These are phyloP conservation scores for Plumapathes pennacea DNA, from an alignment of 92 coral and sea anemone species.

Conservation along the genomic window DNA sequence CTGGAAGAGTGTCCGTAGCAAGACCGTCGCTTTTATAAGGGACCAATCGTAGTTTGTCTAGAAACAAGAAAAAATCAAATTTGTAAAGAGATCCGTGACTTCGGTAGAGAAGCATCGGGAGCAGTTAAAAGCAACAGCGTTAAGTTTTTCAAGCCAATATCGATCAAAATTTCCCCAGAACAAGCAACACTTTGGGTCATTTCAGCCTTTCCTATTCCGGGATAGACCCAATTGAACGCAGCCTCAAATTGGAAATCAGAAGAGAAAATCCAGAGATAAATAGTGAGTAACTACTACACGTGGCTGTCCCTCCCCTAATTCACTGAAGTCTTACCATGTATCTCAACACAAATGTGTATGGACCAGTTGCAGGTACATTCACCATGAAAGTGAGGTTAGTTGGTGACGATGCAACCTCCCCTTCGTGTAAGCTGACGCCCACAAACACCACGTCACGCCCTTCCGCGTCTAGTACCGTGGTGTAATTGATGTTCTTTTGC, in stretches of 20 bases:
- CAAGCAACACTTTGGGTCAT: no score
- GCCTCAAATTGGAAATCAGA: no score
- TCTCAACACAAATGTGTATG: constrained; percentile 57
- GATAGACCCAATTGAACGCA: no score
- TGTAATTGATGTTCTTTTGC: constrained; percentile 52
- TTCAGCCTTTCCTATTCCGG: no score
- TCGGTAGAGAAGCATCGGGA: no score
- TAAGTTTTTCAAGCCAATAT: no score
- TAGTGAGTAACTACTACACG: no score
- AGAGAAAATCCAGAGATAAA: no score
- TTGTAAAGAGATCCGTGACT: background rate
- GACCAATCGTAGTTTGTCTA: constrained; percentile 79
- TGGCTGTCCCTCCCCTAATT: no score
- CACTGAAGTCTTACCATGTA: constrained; percentile 64
- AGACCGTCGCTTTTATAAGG: constrained; percentile 39
- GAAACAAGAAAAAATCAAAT: background rate
- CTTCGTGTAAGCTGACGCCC: constrained; percentile 61
- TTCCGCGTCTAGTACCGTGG: constrained; percentile 23
- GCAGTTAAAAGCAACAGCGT: no score
- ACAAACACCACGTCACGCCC: constrained; percentile 55
- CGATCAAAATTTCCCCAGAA: no score
- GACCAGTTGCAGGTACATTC: constrained; percentile 69
- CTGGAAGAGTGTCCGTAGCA: constrained; percentile 56
- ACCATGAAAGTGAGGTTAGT: constrained; percentile 55
- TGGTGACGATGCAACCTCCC: constrained; percentile 39